phyloP scores from a whole-genome alignment of 2,797 vertebrate genomes.

The Poeciliopsis presidionis region DNA sequence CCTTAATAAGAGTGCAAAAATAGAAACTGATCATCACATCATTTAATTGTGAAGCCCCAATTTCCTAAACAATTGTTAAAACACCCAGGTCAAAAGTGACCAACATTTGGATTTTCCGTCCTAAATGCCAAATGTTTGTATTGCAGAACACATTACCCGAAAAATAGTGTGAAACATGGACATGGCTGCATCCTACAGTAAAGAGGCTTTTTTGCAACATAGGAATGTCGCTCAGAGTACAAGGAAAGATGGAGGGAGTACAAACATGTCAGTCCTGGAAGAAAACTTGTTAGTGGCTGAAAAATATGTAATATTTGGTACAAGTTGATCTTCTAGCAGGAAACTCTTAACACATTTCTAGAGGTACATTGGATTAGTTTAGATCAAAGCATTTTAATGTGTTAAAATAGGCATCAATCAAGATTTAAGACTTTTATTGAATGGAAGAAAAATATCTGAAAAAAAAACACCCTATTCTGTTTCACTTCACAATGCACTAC shows the following conservation, averaged over 20 bases:
- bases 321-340: neutral
- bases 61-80: neutral
- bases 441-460: too few relatives aligned
- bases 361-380: neutral
- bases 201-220: neutral
- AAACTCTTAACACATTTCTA: neutral
- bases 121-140: neutral
- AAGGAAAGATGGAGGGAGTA: neutral
- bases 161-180: neutral
- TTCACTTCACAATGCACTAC: neutral
- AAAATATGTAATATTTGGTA: neutral
- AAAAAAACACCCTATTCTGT: too few relatives aligned
- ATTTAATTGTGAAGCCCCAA: neutral
- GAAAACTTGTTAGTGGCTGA: neutral
- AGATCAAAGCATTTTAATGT: neutral
- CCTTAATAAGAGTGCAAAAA: neutral
- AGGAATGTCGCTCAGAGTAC: neutral
- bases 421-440: neutral
- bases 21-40: neutral
- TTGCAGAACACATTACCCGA: neutral
- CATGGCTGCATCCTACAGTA: neutral
- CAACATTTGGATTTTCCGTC: neutral
- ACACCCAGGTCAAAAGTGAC: neutral
- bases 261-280: neutral
- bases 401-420: neutral